Evolutionary conservation across 2,113 vertebrate species (phyloP).

Genomic region (Leucoraja erinaceus): DNA sequence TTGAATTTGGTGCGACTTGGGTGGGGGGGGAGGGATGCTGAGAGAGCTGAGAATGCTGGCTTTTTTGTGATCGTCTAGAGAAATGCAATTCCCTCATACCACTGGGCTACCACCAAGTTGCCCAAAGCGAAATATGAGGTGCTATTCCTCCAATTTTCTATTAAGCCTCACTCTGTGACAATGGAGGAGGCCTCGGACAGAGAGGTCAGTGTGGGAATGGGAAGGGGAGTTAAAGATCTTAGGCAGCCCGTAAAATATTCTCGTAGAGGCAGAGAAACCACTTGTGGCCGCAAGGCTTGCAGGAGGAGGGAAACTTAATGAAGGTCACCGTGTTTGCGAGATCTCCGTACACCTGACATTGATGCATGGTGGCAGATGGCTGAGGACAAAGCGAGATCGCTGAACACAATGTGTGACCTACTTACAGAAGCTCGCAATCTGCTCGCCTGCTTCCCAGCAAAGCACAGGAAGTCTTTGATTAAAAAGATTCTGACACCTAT

Average conservation of each 20-base stretch:
- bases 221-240: neutral
- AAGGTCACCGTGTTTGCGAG: conserved; percentile 60
- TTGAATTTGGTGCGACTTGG: too few relatives aligned
- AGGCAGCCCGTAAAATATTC: conserved; percentile 40
- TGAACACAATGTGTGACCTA: conserved; percentile 63
- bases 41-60: too few relatives aligned
- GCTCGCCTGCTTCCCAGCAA: conserved; percentile 51
- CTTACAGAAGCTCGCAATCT: conserved; percentile 61
- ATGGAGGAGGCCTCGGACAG: too few relatives aligned
- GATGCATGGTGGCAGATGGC: conserved; percentile 77
- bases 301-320: conserved; percentile 44
- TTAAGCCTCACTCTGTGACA: too few relatives aligned
- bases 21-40: too few relatives aligned
- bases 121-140: too few relatives aligned
- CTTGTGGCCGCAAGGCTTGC: conserved; percentile 44
- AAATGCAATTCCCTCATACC: too few relatives aligned
- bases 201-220: too few relatives aligned
- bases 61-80: too few relatives aligned
- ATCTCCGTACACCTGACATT: conserved; percentile 63
- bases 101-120: too few relatives aligned
- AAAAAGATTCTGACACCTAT: conserved; percentile 51
- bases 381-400: conserved; percentile 55
- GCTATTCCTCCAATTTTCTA: too few relatives aligned
- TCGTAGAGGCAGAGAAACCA: conserved; percentile 45
- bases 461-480: conserved; percentile 50